phyloP scores from a whole-genome alignment of 1,140 invertebrate genomes.

The Plutomurus gul region DNA sequence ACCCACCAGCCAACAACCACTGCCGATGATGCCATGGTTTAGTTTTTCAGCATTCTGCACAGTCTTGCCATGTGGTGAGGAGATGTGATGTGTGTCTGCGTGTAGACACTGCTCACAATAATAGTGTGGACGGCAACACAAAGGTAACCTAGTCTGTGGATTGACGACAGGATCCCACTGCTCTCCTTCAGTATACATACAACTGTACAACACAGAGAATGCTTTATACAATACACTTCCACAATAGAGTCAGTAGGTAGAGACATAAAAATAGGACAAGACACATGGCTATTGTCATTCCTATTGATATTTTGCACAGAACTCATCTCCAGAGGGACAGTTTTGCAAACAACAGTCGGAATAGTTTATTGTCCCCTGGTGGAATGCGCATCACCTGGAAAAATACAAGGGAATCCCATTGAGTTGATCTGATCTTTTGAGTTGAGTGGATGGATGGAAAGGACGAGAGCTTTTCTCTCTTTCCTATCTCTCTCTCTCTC shows the following conservation, averaged over 20 bases:
- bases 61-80: too few species aligned
- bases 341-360: conserved; percentile 23
- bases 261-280: not conserved
- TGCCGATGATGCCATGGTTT: too few species aligned
- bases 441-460: not conserved
- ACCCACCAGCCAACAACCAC: too few species aligned
- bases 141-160: not conserved
- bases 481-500: too few species aligned
- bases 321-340: conserved; percentile 16
- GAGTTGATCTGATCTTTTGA: conserved; percentile 4
- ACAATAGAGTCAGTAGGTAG: not conserved
- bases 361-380: conserved; percentile 25
- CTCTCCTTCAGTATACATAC: too few species aligned
- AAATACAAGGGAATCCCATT: conserved; percentile 33
- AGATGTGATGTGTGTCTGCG: too few species aligned
- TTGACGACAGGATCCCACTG: not conserved
- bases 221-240: not conserved
- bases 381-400: conserved; percentile 30
- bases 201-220: too few species aligned
- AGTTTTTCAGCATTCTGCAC: too few species aligned
- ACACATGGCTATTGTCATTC: not conserved
- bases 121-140: too few species aligned
- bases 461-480: not conserved
- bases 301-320: conserved; percentile 5
- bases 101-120: too few species aligned